Conservation (phyloP, 37 sponge, comb jelly and placozoan genomes). For the Cliona cf. orientalis region DNA sequence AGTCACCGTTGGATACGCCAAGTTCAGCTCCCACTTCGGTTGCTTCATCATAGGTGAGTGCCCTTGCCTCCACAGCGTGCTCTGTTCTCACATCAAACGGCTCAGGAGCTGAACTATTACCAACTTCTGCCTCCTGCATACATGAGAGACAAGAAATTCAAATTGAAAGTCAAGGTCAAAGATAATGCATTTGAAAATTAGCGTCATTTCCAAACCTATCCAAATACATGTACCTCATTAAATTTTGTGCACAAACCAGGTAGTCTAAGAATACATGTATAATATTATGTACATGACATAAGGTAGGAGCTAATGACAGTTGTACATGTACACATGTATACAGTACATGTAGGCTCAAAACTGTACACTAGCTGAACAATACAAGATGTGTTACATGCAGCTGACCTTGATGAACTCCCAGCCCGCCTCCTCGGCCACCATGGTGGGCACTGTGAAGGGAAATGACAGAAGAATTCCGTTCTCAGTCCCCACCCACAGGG, state of each 20-base stretch:
- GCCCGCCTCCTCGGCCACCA: constrained; percentile 78
- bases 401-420: constrained; percentile 79
- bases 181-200: too few species aligned
- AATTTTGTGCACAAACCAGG: too few species aligned
- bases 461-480: constrained; percentile 76
- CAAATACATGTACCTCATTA: too few species aligned
- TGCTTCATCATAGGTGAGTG: constrained; percentile 1
- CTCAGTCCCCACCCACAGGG: constrained; percentile 87
- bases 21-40: too few species aligned
- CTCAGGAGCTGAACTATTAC: constrained; percentile 42
- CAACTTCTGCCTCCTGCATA: constrained; percentile 60
- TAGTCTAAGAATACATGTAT: too few species aligned
- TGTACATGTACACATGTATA: neutral
- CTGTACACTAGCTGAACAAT: neutral
- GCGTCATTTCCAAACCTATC: too few species aligned
- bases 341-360: neutral
- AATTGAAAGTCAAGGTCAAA: too few species aligned
- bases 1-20: too few species aligned
- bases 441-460: constrained; percentile 69
- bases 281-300: too few species aligned
- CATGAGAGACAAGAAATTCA: neutral
- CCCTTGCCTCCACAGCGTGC: constrained; percentile 61
- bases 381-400: neutral
- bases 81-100: constrained; percentile 85
- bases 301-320: neutral